These are phyloP conservation scores for Ptiloglossa arizonensis DNA, from an alignment of 1,140 invertebrate species.

Conservation along the genomic window DNA sequence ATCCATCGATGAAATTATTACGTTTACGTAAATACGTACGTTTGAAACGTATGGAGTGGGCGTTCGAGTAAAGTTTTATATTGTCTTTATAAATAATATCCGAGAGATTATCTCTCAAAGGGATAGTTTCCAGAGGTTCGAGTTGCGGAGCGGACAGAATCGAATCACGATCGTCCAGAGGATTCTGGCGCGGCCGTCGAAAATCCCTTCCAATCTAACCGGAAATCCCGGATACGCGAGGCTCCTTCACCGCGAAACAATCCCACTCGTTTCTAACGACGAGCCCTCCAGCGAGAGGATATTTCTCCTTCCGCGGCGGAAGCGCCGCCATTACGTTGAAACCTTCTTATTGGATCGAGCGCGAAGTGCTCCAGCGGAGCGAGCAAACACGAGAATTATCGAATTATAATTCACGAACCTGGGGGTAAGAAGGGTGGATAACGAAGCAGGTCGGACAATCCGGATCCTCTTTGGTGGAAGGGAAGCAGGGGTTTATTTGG, in stretches of 20 bases:
- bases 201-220: slow-evolving; percentile 40
- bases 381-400: slow-evolving; percentile 27
- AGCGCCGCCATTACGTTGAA: slow-evolving; percentile 2
- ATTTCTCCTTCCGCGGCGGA: background rate
- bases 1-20: too few species aligned
- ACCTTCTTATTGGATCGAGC: background rate
- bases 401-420: slow-evolving; percentile 12
- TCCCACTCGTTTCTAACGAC: slow-evolving; percentile 29
- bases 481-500: slow-evolving; percentile 28
- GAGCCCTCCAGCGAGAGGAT: background rate
- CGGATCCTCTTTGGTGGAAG: background rate
- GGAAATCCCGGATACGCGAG: slow-evolving; percentile 21
- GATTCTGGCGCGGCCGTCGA: slow-evolving; percentile 19
- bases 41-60: too few species aligned
- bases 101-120: background rate
- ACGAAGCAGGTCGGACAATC: background rate
- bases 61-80: too few species aligned
- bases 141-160: background rate
- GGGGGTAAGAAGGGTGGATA: slow-evolving; percentile 1
- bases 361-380: background rate
- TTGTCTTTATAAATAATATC: slow-evolving; percentile 3
- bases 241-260: slow-evolving; percentile 29
- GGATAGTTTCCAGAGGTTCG: slow-evolving; percentile 11
- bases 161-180: slow-evolving; percentile 33
- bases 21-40: too few species aligned